These are phyloP conservation scores for Conopomorpha cramerella DNA, from an alignment of 1,140 invertebrate genomes.

Conservation along the genomic window DNA sequence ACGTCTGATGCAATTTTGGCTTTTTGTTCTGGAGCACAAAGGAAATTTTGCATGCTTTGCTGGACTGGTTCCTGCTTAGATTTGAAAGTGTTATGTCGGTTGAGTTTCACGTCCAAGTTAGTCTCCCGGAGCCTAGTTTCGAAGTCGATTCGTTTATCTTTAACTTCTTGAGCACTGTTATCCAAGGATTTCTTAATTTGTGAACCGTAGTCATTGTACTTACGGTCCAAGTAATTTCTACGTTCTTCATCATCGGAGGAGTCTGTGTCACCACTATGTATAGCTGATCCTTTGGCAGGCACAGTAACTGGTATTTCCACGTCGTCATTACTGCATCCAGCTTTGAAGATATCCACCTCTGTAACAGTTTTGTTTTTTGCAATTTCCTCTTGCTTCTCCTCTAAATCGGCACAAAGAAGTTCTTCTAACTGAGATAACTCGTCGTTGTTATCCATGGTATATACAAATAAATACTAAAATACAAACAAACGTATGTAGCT, in stretches of 20 bases:
- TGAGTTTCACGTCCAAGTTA: slow-evolving; percentile 29
- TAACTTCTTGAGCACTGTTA: slow-evolving; percentile 41
- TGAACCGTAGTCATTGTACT: slow-evolving; percentile 72
- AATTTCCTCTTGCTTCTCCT: slow-evolving; percentile 12
- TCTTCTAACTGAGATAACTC: slow-evolving; percentile 50
- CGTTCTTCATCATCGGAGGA: slow-evolving; percentile 83
- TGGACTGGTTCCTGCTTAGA: slow-evolving; percentile 19
- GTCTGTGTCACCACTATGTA: slow-evolving; percentile 68
- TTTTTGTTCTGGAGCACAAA: slow-evolving; percentile 27
- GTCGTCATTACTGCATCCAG: slow-evolving; percentile 5
- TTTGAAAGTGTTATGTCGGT: slow-evolving; percentile 16
- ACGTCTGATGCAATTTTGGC: slow-evolving; percentile 41
- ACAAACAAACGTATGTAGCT: no score
- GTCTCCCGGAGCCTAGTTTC: slow-evolving; percentile 39
- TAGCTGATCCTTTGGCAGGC: slow-evolving; percentile 30
- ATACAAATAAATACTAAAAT: no score
- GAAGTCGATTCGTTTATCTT: slow-evolving; percentile 41
- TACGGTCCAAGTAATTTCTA: slow-evolving; percentile 70
- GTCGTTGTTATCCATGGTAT: slow-evolving; percentile 32
- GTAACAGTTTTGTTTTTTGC: slow-evolving; percentile 8
- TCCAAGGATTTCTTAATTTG: slow-evolving; percentile 69
- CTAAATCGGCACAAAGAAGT: slow-evolving; percentile 38
- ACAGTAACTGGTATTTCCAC: slow-evolving; percentile 6
- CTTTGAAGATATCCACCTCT: slow-evolving; percentile 38
- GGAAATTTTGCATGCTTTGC: slow-evolving; percentile 18